These are phyloP conservation scores for Anas platyrhynchos DNA, from an alignment of 2,113 vertebrate species.

Conservation along the genomic window DNA sequence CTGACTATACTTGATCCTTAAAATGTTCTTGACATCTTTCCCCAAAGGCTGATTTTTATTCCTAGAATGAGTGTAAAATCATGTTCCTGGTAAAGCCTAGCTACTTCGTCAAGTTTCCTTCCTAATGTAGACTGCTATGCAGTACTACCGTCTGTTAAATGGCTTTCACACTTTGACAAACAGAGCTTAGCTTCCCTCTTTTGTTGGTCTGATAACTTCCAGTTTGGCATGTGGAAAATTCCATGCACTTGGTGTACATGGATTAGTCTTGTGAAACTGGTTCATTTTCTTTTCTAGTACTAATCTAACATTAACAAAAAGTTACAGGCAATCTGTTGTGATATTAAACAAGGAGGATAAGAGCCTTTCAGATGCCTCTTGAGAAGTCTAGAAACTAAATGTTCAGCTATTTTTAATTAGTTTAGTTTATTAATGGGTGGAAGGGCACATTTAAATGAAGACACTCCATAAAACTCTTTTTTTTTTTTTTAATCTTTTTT, in stretches of 20 bases:
- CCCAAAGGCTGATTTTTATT: background rate
- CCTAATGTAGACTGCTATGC: background rate
- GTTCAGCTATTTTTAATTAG: background rate
- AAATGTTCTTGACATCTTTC: background rate
- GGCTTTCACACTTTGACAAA: background rate
- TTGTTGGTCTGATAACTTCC: background rate
- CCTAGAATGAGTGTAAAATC: background rate
- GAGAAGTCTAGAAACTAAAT: background rate
- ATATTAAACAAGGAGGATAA: background rate
- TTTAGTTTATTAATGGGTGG: background rate
- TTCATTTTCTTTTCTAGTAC: background rate
- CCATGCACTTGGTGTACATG: rapidly evolving
- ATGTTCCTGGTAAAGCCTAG: background rate
- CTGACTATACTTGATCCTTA: background rate
- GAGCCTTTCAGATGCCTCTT: background rate
- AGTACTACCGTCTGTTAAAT: background rate
- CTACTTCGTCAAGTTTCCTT: background rate
- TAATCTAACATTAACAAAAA: background rate
- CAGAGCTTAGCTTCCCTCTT: background rate
- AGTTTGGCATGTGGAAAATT: background rate
- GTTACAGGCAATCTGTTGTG: background rate
- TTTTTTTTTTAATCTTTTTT: background rate
- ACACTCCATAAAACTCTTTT: rapidly evolving
- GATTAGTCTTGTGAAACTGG: background rate
- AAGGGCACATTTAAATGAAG: background rate